Conservation (phyloP, 53 echinoderm and acorn worm species). For the Patiria pectinifera region DNA sequence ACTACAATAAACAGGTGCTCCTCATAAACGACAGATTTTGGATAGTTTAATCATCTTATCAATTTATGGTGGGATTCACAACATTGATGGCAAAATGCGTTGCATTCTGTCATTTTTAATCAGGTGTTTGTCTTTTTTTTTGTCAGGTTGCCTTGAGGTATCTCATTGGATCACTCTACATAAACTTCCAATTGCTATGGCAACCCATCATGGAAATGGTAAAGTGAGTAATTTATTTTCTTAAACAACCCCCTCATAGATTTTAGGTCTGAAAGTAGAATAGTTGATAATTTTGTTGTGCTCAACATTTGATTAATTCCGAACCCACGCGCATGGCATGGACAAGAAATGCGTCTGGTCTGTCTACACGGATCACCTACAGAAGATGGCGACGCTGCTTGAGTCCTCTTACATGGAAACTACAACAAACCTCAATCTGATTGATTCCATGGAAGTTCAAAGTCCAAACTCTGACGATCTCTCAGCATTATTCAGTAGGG, state of each 20-base stretch:
- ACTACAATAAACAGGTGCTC: no score
- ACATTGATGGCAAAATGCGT: neutral
- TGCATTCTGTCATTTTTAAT: neutral
- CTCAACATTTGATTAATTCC: constrained; percentile 23
- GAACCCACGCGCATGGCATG: constrained; percentile 88
- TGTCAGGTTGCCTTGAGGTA: constrained; percentile 85
- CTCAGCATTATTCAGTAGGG: constrained; percentile 59
- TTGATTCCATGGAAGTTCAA: constrained; percentile 4
- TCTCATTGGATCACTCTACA: constrained; percentile 83
- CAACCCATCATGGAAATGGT: constrained; percentile 84
- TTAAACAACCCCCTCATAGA: neutral
- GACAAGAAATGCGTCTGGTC: constrained; percentile 83
- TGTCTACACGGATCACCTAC: constrained; percentile 71
- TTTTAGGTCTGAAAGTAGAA: neutral
- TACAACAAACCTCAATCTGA: neutral
- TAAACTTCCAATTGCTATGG: constrained; percentile 93
- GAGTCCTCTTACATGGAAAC: constrained; percentile 24
- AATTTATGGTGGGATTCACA: no score
- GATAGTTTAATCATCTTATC: no score
- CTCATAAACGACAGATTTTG: neutral
- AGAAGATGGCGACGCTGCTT: constrained; percentile 43
- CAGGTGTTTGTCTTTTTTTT: neutral
- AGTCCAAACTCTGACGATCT: constrained; percentile 11
- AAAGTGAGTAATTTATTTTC: constrained; percentile 73
- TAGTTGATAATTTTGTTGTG: neutral